Conservation (phyloP, 2,113 vertebrate species). For the Cranoglanis bouderius region DNA sequence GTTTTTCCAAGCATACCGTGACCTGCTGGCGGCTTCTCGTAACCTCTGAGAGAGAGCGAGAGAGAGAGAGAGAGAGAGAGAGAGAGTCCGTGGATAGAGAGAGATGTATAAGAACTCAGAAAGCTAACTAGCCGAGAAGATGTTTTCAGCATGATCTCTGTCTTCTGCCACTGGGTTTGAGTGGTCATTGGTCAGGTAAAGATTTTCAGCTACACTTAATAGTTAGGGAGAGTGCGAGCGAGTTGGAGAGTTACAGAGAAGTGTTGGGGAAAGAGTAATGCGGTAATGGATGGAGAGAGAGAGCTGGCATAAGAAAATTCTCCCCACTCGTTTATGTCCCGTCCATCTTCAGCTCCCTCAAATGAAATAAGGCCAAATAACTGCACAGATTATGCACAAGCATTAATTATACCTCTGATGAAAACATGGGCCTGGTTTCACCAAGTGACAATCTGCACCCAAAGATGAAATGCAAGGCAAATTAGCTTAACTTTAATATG, state of each 20-base stretch:
- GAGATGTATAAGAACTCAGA: not conserved
- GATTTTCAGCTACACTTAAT: constrained; percentile 17
- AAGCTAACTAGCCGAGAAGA: not conserved
- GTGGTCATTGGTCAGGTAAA: not conserved
- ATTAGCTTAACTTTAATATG: constrained; percentile 61
- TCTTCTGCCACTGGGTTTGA: not conserved
- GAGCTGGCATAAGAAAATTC: not conserved
- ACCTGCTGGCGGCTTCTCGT: not conserved
- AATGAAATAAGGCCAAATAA: constrained; percentile 67
- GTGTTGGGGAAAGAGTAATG: not conserved
- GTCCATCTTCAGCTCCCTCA: constrained; percentile 58
- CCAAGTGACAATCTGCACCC: constrained; percentile 48
- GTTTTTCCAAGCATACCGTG: not conserved
- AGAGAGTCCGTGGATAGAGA: not conserved
- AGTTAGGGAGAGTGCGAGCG: not conserved
- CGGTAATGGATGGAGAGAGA: not conserved
- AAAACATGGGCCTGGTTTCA: constrained; percentile 61
- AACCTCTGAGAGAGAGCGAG: not conserved
- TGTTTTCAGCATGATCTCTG: not conserved
- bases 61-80: not conserved
- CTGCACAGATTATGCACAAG: constrained; percentile 72
- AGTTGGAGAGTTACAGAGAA: not conserved
- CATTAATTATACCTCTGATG: constrained; percentile 66
- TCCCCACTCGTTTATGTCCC: constrained; percentile 56
- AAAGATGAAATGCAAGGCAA: constrained; percentile 65